Conservation (phyloP, 2,113 vertebrate species). For the Semnornis frantzii region DNA sequence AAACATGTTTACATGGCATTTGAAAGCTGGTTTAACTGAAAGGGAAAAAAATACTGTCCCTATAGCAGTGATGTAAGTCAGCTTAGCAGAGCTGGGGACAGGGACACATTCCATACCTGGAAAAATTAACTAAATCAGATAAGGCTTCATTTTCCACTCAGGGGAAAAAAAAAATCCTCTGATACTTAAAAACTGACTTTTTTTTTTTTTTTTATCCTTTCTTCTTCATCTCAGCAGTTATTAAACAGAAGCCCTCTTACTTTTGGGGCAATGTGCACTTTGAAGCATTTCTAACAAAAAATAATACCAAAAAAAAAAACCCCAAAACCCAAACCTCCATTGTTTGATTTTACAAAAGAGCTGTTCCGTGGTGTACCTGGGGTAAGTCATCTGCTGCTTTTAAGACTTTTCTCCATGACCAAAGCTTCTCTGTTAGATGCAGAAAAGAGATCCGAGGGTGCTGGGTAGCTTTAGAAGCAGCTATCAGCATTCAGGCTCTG, state of each 20-base stretch:
- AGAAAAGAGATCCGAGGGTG: not conserved
- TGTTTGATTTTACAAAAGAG: slow-evolving; percentile 9
- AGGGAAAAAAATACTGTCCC: not conserved
- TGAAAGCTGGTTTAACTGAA: slow-evolving; percentile 35
- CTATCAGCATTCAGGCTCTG: not conserved
- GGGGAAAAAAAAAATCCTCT: not conserved
- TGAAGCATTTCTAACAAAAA: not conserved
- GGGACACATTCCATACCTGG: slow-evolving; percentile 1
- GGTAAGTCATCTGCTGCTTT: not conserved
- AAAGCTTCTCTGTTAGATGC: not conserved
- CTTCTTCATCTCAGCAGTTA: slow-evolving; percentile 11
- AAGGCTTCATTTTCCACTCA: not conserved
- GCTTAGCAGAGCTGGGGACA: not conserved
- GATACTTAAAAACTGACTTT: not conserved
- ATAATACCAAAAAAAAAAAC: no score
- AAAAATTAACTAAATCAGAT: slow-evolving; percentile 21
- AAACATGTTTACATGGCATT: slow-evolving; percentile 51
- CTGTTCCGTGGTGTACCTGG: not conserved
- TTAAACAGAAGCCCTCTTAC: not conserved
- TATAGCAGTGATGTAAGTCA: slow-evolving; percentile 14
- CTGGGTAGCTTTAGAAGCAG: not conserved
- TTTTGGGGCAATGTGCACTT: not conserved
- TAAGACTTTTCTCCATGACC: not conserved
- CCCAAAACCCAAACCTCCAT: not conserved
- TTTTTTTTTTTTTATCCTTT: not conserved